Percentiles rank a stretch among this genome's conserved stretches.
Evolutionary conservation across 2,113 vertebrate species (phyloP).

Genomic region (Austrofundulus limnaeus): DNA sequence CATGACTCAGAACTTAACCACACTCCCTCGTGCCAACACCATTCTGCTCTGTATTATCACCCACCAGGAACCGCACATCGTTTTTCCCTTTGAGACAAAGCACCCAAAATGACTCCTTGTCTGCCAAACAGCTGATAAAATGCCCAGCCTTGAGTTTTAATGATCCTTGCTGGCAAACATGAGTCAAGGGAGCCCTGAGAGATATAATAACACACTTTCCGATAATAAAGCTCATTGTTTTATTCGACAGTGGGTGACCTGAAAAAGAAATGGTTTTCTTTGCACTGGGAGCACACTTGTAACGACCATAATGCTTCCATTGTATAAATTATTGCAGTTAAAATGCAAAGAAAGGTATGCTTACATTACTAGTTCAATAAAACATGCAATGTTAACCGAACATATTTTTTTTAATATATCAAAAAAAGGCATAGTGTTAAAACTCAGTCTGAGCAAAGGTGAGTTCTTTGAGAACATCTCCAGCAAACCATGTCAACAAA

Average conservation of each 20-base stretch:
- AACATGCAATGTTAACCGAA: no score
- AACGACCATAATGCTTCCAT: not conserved
- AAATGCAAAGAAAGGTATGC: not conserved
- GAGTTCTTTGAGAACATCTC: no score
- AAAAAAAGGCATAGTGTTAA: no score
- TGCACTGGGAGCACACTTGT: constrained; percentile 8
- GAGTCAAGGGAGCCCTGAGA: constrained; percentile 54
- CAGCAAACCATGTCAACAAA: not conserved
- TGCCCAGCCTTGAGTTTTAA: constrained; percentile 66
- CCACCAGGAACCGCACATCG: constrained; percentile 49
- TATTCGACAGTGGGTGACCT: constrained; percentile 29
- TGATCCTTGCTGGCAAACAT: constrained; percentile 51
- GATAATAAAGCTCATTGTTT: constrained; percentile 53
- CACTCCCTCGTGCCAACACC: constrained; percentile 59
- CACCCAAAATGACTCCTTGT: constrained; percentile 57
- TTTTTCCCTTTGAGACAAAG: constrained; percentile 60
- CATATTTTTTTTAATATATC: no score
- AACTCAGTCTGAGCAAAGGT: no score
- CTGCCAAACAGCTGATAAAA: constrained; percentile 68
- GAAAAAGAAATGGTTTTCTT: constrained; percentile 16
- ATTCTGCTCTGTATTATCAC: constrained; percentile 62
- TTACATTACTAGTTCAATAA: no score
- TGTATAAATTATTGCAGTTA: constrained; percentile 9
- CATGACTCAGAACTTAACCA: constrained; percentile 73
- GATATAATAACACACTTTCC: constrained; percentile 44